A percentile compares a stretch with the other conserved stretches of the same genome.
Evolutionary conservation across 2,113 vertebrate species (phyloP).

Genomic region (Lasiurus cinereus): DNA sequence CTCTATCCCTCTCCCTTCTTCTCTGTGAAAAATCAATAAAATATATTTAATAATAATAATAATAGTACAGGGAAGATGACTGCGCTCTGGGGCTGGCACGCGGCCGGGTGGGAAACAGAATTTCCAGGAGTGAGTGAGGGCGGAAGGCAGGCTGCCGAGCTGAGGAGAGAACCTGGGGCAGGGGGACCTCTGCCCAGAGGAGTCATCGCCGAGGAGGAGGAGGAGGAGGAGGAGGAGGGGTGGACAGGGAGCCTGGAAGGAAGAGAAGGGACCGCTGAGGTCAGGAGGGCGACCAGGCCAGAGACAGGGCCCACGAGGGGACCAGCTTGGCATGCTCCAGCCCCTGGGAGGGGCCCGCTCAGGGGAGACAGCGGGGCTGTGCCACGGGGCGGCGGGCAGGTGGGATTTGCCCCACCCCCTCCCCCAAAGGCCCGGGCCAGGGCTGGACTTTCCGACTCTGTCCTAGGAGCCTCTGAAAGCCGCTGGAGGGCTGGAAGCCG

Average conservation of each 20-base stretch:
- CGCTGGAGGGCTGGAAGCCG: background rate
- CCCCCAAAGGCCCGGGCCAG: no score
- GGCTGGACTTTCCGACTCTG: no score
- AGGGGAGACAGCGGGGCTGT: background rate
- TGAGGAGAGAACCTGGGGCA: background rate
- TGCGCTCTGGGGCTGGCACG: background rate
- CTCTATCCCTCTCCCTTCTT: no score
- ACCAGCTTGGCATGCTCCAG: background rate
- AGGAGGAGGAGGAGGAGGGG: background rate
- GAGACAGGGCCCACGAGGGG: background rate
- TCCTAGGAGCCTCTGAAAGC: background rate
- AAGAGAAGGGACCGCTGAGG: background rate
- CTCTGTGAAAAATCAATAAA: no score
- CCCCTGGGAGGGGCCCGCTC: background rate
- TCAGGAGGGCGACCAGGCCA: background rate
- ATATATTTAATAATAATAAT: no score
- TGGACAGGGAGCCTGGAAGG: background rate
- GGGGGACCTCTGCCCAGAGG: background rate
- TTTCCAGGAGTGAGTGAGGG: background rate
- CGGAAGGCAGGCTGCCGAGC: no score
- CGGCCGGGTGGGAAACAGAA: background rate
- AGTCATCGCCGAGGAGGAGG: no score
- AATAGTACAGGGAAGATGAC: background rate
- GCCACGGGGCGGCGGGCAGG: accelerated
- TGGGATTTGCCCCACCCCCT: no score